Percentiles rank a stretch among this genome's conserved stretches.
Conservation (phyloP, 2,888 invertebrate species). For the Phengaris alcon region DNA sequence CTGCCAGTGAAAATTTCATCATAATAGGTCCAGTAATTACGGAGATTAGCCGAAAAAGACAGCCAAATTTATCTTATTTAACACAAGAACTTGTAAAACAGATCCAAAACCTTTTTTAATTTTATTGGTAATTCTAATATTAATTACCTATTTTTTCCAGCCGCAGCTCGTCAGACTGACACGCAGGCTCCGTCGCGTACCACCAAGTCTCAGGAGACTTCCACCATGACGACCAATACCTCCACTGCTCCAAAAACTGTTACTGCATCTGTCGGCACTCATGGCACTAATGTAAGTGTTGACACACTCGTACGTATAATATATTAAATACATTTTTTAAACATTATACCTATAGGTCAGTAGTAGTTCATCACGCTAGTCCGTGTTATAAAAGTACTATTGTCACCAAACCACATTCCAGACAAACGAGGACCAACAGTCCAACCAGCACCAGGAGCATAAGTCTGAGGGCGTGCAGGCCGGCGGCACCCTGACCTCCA, state of each 20-base stretch:
- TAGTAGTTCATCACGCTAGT: too few species aligned
- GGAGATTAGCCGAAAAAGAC: too few species aligned
- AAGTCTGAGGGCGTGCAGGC: slow-evolving; percentile 92
- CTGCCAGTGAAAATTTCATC: too few species aligned
- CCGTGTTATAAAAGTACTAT: too few species aligned
- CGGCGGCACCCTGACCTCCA: slow-evolving; percentile 84
- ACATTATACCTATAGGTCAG: too few species aligned
- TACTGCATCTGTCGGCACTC: slow-evolving; percentile 83
- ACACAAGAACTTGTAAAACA: too few species aligned
- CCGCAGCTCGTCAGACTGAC: slow-evolving; percentile 67
- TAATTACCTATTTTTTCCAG: slow-evolving; percentile 45
- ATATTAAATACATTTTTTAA: too few species aligned
- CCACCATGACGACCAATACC: slow-evolving; percentile 82
- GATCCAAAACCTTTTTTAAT: neutral
- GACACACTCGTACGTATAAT: neutral
- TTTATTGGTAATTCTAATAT: neutral
- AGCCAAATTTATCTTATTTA: too few species aligned
- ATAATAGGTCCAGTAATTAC: too few species aligned
- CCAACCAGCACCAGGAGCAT: slow-evolving; percentile 69
- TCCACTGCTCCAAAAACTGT: slow-evolving; percentile 82
- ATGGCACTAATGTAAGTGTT: slow-evolving; percentile 80
- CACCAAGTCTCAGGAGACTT: slow-evolving; percentile 85
- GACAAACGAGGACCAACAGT: slow-evolving; percentile 66
- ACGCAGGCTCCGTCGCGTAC: slow-evolving; percentile 79
- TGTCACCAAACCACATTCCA: slow-evolving; percentile 40